These are phyloP conservation scores for Notothenia rossii DNA, from an alignment of 2,113 vertebrate species.

Conservation along the genomic window DNA sequence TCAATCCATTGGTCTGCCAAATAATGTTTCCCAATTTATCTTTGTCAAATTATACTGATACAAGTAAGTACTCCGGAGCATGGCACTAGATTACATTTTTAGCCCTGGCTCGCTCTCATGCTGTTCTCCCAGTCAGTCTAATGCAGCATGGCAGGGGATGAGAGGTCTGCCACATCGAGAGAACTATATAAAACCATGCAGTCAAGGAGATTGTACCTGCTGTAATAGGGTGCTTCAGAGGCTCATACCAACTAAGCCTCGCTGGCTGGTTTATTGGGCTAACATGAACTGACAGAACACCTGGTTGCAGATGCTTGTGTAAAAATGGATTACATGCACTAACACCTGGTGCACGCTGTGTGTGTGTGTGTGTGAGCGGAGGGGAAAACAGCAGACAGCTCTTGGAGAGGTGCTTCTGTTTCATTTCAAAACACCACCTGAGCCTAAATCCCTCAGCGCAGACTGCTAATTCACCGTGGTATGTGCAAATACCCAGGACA, in stretches of 20 bases:
- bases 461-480: constrained; percentile 53
- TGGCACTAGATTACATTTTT: constrained; percentile 2
- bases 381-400: constrained; percentile 43
- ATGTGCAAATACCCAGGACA: constrained; percentile 29
- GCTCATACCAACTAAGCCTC: constrained; percentile 41
- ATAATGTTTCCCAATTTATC: background rate
- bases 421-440: constrained; percentile 78
- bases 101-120: background rate
- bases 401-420: constrained; percentile 61
- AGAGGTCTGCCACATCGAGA: constrained; percentile 33
- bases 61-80: background rate
- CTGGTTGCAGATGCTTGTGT: constrained; percentile 75
- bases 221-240: constrained; percentile 54
- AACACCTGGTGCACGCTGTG: constrained; percentile 67
- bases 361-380: background rate
- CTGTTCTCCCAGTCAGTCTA: constrained; percentile 32
- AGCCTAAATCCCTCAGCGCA: constrained; percentile 64
- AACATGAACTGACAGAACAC: constrained; percentile 78
- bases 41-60: background rate
- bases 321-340: constrained; percentile 75
- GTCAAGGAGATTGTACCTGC: constrained; percentile 33
- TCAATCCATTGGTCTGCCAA: background rate
- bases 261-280: constrained; percentile 64
- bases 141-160: constrained; percentile 48
- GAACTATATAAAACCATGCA: constrained; percentile 40